Percentiles rank a stretch among this genome's conserved stretches.
phyloP scores from a whole-genome alignment of 2,113 vertebrate species.

The Rhea americana region DNA sequence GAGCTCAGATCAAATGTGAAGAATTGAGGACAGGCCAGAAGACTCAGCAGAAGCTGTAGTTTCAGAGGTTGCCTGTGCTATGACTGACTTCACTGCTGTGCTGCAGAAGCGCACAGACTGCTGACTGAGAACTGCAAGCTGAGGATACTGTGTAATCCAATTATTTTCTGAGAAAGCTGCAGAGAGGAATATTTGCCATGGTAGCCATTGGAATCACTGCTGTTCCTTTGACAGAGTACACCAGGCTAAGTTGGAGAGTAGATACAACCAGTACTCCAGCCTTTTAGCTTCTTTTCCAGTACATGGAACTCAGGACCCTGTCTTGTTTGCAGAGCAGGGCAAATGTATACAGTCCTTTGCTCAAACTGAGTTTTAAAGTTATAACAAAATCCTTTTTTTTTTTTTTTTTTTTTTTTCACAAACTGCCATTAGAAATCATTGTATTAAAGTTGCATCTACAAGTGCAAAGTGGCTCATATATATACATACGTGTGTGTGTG shows the following conservation, averaged over 20 bases:
- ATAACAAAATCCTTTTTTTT: background rate
- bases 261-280: background rate
- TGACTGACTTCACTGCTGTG: background rate
- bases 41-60: slow-evolving; percentile 3
- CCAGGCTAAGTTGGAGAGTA: background rate
- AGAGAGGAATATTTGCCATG: background rate
- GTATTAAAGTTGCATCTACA: background rate
- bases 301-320: background rate
- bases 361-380: background rate
- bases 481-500: background rate
- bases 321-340: background rate
- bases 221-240: background rate
- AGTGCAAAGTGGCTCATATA: background rate
- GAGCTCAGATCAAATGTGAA: background rate
- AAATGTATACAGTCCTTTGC: background rate
- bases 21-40: background rate
- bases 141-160: background rate
- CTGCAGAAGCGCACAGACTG: background rate
- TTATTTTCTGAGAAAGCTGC: background rate
- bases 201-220: background rate
- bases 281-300: background rate
- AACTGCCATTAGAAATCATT: background rate
- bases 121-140: background rate
- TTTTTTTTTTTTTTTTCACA: too few species aligned
- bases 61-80: background rate